Percentiles rank a stretch among this genome's conserved stretches.
Conservation (phyloP, 1,140 invertebrate genomes). For the Eurosta solidaginis region DNA sequence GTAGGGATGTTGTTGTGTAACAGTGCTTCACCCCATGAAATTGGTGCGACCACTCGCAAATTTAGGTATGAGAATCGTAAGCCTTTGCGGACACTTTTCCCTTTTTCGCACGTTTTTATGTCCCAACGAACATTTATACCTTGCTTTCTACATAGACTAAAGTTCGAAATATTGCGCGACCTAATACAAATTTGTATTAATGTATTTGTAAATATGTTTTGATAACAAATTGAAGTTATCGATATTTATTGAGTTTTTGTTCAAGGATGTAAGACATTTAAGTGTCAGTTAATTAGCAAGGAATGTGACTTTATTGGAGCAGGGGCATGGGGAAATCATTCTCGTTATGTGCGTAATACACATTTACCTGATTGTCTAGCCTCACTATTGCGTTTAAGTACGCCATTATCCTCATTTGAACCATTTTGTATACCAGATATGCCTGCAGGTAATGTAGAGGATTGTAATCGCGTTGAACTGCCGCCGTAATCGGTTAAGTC, state of each 20-base stretch:
- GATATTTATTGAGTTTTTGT: neutral
- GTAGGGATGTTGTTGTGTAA: too few species aligned
- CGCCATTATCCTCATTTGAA: conserved; percentile 44
- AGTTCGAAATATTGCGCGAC: too few species aligned
- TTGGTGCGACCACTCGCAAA: too few species aligned
- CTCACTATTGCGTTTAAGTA: conserved; percentile 52
- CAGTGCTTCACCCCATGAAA: too few species aligned
- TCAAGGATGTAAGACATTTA: neutral
- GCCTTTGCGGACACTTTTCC: too few species aligned
- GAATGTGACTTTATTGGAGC: neutral
- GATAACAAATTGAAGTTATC: neutral
- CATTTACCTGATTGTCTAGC: conserved; percentile 51
- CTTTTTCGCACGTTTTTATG: too few species aligned
- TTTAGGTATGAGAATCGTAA: too few species aligned
- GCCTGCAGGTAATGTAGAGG: conserved; percentile 48
- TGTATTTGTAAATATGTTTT: neutral
- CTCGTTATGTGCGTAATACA: too few species aligned
- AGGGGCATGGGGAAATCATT: neutral
- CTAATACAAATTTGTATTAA: too few species aligned
- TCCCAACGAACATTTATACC: too few species aligned
- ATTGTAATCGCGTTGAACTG: conserved; percentile 38
- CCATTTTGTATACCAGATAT: conserved; percentile 50
- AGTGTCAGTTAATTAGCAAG: neutral
- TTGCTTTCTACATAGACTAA: too few species aligned
- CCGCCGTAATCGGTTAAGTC: conserved; percentile 30